Base-by-base conservation (phyloP, 2,888 invertebrate species). In the Patella caerulea region DNA sequence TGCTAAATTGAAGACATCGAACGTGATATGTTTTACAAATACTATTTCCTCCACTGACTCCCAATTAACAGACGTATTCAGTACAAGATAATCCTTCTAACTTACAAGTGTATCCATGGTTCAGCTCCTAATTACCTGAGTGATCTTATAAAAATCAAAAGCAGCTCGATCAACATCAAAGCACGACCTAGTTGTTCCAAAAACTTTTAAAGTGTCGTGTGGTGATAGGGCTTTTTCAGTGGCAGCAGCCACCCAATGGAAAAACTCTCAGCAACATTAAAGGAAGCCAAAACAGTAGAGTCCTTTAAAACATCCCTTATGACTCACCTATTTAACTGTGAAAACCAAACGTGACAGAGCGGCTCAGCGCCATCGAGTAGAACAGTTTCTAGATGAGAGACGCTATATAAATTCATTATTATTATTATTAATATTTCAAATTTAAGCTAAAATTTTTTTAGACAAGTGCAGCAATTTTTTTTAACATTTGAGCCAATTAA, bases 41-140 rank as follows among this genome's bases (percentile, higher is more conserved):
- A 29, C 29, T 29, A 29, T 29, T 29, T 29, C 29, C 56, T 56
- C 17, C 56, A 56, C 17, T 56, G 17, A 17, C 56, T 56, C 17
- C 56, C 56, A 56, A 56, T 56, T 15, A 56, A 56, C 56, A 56
- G 56, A 56, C 56, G 56, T 15, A 56, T 56, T 56, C 56, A 56
- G 17, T 56, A 56, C 56, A 56, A 56, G 17, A 56, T 56, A 56
- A 14, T 56, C 17, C 56, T 56, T 56, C 56, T 56, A 14, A 56
- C 56, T 15, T 56, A 56, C 17, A 56, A 56, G 56, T 56, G 56
- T 56, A 56, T 56, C 14, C 56, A 56, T 56, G 56, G 56, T 17
- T 17, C 17, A 15, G 56, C 56, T 17, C 56, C 56, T 15, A 15
- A 14, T 15, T 56, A 56, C 17, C 17, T 56, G 17, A 56, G 56